A percentile compares a stretch with the other conserved stretches of the same genome.
Evolutionary conservation across 2,888 invertebrate genomes (phyloP).

Genomic region (Brachynemurus nebulosus): DNA sequence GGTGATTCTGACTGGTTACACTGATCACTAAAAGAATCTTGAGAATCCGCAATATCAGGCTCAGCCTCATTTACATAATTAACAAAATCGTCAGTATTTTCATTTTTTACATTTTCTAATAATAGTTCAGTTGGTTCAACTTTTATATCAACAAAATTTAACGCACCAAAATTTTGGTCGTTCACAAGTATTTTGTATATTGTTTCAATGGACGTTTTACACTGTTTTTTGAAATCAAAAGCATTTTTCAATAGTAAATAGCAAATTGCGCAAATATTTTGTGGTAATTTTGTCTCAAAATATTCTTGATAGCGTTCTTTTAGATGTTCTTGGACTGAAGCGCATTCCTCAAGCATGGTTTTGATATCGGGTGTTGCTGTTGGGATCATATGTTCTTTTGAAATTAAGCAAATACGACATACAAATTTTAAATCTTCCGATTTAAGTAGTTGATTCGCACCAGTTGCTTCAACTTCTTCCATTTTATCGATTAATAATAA

Average conservation of each 20-base stretch:
- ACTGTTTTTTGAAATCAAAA: background rate
- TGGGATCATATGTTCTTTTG: background rate
- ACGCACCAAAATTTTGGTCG: background rate
- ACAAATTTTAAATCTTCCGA: background rate
- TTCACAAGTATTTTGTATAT: background rate
- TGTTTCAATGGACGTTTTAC: background rate
- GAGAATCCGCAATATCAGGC: no score
- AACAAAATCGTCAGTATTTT: background rate
- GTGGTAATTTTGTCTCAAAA: background rate
- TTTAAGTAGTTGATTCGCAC: background rate
- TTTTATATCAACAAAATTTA: background rate
- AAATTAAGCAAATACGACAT: constrained; percentile 3
- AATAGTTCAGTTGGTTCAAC: background rate
- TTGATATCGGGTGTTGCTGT: background rate
- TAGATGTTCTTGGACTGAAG: background rate
- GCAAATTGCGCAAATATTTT: constrained; percentile 1
- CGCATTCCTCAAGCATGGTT: background rate
- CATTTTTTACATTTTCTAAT: background rate
- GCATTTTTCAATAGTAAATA: background rate
- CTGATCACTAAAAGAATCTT: background rate
- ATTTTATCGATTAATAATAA: no score
- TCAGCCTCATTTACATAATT: background rate
- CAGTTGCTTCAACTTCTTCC: no score
- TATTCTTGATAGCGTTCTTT: background rate
- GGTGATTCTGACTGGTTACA: background rate